These are phyloP conservation scores for Noctua comes DNA, from an alignment of 2,888 invertebrate genomes.

Conservation along the genomic window DNA sequence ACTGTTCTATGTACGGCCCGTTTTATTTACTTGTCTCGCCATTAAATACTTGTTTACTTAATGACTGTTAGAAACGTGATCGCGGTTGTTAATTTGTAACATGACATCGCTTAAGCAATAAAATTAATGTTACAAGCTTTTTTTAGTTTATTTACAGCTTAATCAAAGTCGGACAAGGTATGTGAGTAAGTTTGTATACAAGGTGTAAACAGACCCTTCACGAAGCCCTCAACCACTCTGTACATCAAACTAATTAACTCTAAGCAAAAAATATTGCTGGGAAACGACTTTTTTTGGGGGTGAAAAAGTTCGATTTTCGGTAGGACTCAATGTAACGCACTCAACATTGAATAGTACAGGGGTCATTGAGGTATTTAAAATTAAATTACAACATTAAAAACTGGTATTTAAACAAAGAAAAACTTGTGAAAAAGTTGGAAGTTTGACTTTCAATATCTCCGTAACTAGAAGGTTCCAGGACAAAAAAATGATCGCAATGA, in stretches of 20 bases:
- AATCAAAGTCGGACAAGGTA: neutral
- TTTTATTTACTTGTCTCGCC: constrained; percentile 41
- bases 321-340: neutral
- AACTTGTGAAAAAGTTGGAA: neutral
- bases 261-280: neutral
- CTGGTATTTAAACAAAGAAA: no score
- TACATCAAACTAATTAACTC: neutral
- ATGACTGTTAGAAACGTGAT: constrained; percentile 39
- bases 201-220: neutral
- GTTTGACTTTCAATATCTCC: neutral
- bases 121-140: neutral
- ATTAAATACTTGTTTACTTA: constrained; percentile 34
- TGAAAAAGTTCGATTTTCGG: neutral
- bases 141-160: neutral
- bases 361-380: no score
- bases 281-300: neutral
- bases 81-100: constrained; percentile 27
- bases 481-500: neutral
- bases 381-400: no score
- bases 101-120: neutral
- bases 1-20: constrained; percentile 1
- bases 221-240: neutral
- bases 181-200: neutral
- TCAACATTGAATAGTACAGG: neutral
- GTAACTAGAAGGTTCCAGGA: neutral